These are phyloP conservation scores for Tachyglossus aculeatus DNA, from an alignment of 2,797 vertebrate species.

Conservation along the genomic window DNA sequence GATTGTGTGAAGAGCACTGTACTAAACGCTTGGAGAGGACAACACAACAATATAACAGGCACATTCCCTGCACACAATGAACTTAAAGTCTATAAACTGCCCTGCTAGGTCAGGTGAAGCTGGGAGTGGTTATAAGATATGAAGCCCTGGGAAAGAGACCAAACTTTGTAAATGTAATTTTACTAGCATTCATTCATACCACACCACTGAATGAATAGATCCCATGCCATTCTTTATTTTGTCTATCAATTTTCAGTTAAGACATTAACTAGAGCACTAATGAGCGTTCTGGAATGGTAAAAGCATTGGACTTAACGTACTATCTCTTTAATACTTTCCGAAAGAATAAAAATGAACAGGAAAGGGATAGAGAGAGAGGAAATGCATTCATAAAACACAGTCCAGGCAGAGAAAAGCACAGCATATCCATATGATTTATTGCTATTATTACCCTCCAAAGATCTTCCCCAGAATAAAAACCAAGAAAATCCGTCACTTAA, in stretches of 20 bases:
- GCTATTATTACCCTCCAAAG: constrained; percentile 28
- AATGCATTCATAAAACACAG: not conserved
- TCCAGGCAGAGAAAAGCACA: not conserved
- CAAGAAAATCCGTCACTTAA: constrained; percentile 42
- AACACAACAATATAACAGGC: no score
- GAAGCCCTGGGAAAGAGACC: constrained; percentile 45
- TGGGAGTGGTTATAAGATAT: constrained; percentile 22
- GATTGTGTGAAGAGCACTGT: no score
- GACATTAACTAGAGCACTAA: no score
- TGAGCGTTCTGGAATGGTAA: not conserved
- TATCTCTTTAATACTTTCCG: not conserved
- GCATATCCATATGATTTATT: constrained; percentile 26
- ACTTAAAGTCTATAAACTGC: constrained; percentile 47
- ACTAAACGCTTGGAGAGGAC: no score
- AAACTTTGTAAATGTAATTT: constrained; percentile 54
- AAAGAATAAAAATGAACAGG: not conserved
- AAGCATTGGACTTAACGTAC: not conserved
- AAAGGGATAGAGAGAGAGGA: not conserved
- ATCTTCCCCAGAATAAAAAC: constrained; percentile 5
- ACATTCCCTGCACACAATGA: no score
- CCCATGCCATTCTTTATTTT: constrained; percentile 26
- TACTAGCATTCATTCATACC: constrained; percentile 22
- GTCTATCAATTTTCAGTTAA: constrained; percentile 12
- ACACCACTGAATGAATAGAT: not conserved
- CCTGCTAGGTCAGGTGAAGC: constrained; percentile 27